phyloP scores from a whole-genome alignment of 2,797 vertebrate genomes.

The Acrocephalus scirpaceus region DNA sequence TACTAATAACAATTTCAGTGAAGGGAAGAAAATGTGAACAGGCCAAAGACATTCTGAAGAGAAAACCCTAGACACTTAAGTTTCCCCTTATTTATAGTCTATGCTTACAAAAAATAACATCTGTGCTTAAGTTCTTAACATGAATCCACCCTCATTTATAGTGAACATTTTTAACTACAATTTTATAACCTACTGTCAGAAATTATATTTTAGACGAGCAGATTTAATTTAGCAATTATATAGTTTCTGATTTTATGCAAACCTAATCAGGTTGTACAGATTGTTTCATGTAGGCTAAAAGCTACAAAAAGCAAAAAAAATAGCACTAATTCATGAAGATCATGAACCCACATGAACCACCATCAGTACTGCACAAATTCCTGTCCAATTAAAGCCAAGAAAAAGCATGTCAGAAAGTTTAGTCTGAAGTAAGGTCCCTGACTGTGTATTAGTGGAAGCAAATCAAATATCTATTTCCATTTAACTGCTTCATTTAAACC shows the following conservation, averaged over 20 bases:
- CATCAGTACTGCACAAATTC: background rate
- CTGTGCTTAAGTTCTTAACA: background rate
- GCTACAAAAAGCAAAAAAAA: background rate
- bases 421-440: background rate
- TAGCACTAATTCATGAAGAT: background rate
- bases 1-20: background rate
- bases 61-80: background rate
- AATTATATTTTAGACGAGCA: background rate
- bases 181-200: background rate
- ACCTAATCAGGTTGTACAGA: background rate
- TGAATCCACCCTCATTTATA: background rate
- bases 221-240: background rate
- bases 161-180: background rate
- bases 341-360: background rate
- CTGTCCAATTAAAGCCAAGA: background rate
- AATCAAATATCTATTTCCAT: background rate
- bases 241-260: background rate
- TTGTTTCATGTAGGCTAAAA: background rate
- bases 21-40: background rate
- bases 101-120: background rate
- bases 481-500: background rate
- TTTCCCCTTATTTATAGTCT: background rate
- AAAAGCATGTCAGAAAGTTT: background rate
- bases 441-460: background rate
- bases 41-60: rapidly evolving